Conservation (phyloP, 2,888 invertebrate species). For the Maniola hyperantus region DNA sequence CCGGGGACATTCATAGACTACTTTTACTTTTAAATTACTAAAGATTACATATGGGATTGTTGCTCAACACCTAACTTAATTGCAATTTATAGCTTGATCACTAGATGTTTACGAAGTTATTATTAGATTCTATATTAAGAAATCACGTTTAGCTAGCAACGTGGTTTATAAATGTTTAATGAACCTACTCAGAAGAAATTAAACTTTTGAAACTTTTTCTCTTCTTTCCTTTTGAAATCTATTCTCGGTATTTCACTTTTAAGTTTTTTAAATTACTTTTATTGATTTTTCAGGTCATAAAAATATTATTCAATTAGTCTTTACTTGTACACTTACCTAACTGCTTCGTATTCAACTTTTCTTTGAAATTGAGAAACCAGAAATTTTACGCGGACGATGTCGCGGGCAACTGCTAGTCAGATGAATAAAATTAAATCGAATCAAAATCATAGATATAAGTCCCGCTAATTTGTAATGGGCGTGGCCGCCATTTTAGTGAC, state of each 20-base stretch:
- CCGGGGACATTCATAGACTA: no score
- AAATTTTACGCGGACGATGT: no score
- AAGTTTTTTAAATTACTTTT: not conserved
- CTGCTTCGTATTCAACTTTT: not conserved
- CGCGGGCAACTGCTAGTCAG: no score
- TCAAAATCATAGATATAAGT: no score
- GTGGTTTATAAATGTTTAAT: not conserved
- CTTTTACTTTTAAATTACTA: no score
- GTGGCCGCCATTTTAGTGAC: no score
- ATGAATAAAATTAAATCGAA: no score
- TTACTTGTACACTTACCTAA: not conserved
- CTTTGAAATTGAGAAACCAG: no score
- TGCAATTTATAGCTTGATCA: slow-evolving; percentile 29
- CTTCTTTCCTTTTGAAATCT: not conserved
- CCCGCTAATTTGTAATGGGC: no score
- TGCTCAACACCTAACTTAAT: slow-evolving; percentile 27
- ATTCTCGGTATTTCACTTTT: not conserved
- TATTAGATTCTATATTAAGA: slow-evolving; percentile 7
- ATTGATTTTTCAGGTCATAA: not conserved
- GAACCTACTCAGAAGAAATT: no score
- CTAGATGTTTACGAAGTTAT: slow-evolving; percentile 13
- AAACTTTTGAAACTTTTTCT: not conserved
- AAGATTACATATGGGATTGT: slow-evolving; percentile 30
- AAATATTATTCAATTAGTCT: no score
- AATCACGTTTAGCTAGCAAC: not conserved